Conservation (phyloP, 1,140 invertebrate genomes). For the Glomeris maerens region DNA sequence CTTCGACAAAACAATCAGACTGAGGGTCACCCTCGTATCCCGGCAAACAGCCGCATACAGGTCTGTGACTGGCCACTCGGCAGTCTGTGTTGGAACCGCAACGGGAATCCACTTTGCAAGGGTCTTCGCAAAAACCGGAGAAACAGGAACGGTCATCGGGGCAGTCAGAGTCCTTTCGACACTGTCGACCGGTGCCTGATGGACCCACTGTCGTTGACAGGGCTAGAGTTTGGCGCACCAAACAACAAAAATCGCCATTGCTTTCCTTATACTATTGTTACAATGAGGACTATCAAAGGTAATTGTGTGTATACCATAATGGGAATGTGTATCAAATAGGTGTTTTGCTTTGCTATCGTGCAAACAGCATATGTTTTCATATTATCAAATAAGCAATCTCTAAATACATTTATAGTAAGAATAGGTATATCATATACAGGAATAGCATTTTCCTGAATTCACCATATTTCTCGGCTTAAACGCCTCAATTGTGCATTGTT, state of each 20-base stretch:
- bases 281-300: not conserved
- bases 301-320: not conserved
- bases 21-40: constrained; percentile 73
- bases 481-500: too few species aligned
- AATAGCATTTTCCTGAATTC: too few species aligned
- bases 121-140: constrained; percentile 34
- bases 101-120: constrained; percentile 38
- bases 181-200: not conserved
- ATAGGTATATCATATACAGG: too few species aligned
- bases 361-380: too few species aligned
- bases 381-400: too few species aligned
- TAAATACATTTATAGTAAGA: too few species aligned
- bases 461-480: too few species aligned
- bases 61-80: constrained; percentile 12
- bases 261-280: not conserved
- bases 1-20: constrained; percentile 42
- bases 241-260: not conserved
- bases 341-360: too few species aligned
- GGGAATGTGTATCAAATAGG: not conserved
- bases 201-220: not conserved
- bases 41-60: constrained; percentile 41
- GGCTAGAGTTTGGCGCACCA: not conserved
- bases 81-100: constrained; percentile 53
- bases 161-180: not conserved
- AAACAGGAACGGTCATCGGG: constrained; percentile 35